These are phyloP conservation scores for Mactromeris polynyma DNA, from an alignment of 2,888 invertebrate species.

Conservation along the genomic window DNA sequence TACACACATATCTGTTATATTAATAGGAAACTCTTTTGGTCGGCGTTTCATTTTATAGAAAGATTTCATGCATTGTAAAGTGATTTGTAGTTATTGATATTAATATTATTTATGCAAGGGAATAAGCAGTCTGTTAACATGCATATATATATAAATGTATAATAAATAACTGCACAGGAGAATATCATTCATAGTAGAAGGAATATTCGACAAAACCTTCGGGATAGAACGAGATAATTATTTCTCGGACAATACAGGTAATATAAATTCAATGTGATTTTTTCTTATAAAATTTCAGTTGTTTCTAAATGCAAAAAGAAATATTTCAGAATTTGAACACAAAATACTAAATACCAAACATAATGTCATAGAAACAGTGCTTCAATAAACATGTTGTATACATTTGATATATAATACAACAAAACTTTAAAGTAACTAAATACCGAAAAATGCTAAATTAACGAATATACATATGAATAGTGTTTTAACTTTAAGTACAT, in stretches of 20 bases:
- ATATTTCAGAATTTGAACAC: too few species aligned
- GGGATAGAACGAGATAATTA: background rate
- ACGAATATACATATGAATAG: too few species aligned
- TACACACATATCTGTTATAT: background rate
- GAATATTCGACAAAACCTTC: background rate
- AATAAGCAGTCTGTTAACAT: background rate
- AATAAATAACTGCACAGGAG: background rate
- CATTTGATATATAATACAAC: too few species aligned
- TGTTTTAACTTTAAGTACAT: too few species aligned
- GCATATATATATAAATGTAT: background rate
- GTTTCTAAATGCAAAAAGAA: background rate
- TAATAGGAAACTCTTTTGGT: background rate
- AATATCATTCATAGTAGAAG: background rate
- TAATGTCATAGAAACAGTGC: too few species aligned
- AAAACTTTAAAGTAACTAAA: too few species aligned
- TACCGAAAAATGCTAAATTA: too few species aligned
- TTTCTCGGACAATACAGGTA: slow-evolving; percentile 3
- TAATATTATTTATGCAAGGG: slow-evolving; percentile 1
- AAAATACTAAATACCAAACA: too few species aligned
- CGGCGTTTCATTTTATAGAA: background rate
- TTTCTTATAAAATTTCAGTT: background rate
- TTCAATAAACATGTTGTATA: too few species aligned
- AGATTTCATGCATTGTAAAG: background rate
- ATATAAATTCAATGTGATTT: slow-evolving; percentile 1
- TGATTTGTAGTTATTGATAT: background rate